A percentile compares a stretch with the other conserved stretches of the same genome.
Evolutionary conservation across 2,888 invertebrate genomes (phyloP).

Genomic region (Drosophila trichaetosa): DNA sequence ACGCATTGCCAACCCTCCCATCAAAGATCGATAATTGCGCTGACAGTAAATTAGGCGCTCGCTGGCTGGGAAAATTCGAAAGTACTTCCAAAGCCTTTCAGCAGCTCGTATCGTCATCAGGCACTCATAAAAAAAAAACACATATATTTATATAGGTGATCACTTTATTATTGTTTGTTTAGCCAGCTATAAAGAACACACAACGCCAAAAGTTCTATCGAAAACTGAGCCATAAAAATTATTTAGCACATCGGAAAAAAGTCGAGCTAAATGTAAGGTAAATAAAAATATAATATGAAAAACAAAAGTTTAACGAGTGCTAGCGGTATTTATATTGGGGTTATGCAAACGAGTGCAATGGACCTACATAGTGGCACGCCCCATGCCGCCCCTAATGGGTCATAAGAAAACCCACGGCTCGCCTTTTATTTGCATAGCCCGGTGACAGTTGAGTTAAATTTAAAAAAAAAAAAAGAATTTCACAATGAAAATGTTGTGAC

Average conservation of each 20-base stretch:
- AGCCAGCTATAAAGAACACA: constrained; percentile 58
- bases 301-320: constrained; percentile 37
- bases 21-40: constrained; percentile 53
- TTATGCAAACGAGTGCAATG: constrained; percentile 56
- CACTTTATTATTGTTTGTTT: constrained; percentile 71
- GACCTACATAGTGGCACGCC: constrained; percentile 17
- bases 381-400: background rate
- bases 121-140: constrained; percentile 51
- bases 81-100: constrained; percentile 35
- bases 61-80: constrained; percentile 23
- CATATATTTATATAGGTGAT: constrained; percentile 45
- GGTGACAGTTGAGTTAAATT: constrained; percentile 65
- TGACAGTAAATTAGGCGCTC: constrained; percentile 66
- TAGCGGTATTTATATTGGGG: constrained; percentile 51
- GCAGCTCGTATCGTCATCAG: constrained; percentile 51
- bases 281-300: constrained; percentile 62
- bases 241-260: constrained; percentile 59
- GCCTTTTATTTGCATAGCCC: constrained; percentile 72
- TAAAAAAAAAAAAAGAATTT: constrained; percentile 54
- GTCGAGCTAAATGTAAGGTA: constrained; percentile 54
- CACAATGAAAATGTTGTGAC: constrained; percentile 55
- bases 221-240: constrained; percentile 65
- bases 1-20: background rate
- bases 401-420: constrained; percentile 46
- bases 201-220: constrained; percentile 69